Evolutionary conservation across 2,113 vertebrate genomes (phyloP).

Genomic region (Monarcha castaneiventris): DNA sequence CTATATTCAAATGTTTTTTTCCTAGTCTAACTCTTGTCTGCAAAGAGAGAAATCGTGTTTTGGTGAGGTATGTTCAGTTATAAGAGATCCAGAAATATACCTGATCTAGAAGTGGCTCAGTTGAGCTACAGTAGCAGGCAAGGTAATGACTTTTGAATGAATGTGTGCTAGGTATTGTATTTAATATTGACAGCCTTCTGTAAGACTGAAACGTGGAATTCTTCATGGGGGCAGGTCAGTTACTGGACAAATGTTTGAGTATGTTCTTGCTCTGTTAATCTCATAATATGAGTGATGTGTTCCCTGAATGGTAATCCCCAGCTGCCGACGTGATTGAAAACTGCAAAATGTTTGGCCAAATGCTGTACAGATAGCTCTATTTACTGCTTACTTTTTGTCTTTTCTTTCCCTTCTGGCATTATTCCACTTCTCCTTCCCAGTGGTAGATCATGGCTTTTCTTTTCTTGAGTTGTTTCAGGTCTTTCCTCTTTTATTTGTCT

Average conservation of each 20-base stretch:
- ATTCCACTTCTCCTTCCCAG: slow-evolving; percentile 63
- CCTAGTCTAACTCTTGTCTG: background rate
- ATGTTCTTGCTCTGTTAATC: background rate
- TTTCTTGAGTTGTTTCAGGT: slow-evolving; percentile 49
- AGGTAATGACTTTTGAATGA: background rate
- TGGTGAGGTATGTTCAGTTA: background rate
- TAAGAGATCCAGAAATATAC: background rate
- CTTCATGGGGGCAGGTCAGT: slow-evolving; percentile 15
- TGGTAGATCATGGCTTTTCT: slow-evolving; percentile 60
- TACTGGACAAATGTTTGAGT: background rate
- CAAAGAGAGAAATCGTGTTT: background rate
- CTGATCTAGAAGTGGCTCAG: background rate
- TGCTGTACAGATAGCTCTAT: slow-evolving; percentile 66
- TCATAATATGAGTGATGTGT: background rate
- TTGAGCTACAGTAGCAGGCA: background rate
- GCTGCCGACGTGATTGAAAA: slow-evolving; percentile 42
- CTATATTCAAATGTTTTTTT: background rate
- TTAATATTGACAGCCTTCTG: slow-evolving; percentile 1
- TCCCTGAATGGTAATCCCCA: background rate
- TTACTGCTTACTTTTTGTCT: slow-evolving; percentile 71
- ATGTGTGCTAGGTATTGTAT: background rate
- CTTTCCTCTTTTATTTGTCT: slow-evolving; percentile 5
- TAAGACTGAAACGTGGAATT: slow-evolving; percentile 29
- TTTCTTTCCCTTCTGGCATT: slow-evolving; percentile 69
- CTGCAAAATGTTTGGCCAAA: slow-evolving; percentile 64